phyloP scores from a whole-genome alignment of 2,797 vertebrate species.

The Chrysocyon brachyurus region DNA sequence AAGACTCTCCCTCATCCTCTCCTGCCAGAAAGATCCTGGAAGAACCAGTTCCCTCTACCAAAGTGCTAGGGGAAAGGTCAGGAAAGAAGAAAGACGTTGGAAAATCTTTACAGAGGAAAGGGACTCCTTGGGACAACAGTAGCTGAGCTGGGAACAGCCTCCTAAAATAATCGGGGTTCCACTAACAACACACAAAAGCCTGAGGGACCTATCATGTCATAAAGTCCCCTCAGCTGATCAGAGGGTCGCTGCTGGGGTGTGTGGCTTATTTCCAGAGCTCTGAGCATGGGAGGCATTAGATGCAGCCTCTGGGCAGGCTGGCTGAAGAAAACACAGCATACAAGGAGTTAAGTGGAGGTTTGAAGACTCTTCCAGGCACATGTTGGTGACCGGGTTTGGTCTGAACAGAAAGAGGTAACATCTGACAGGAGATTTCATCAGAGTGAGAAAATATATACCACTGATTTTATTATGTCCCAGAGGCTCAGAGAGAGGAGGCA shows the following conservation, averaged over 20 bases:
- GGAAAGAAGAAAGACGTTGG: neutral
- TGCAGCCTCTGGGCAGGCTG: neutral
- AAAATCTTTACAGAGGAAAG: neutral
- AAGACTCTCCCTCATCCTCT: neutral
- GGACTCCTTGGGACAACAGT: neutral
- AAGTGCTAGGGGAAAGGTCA: neutral
- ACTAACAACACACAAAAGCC: neutral
- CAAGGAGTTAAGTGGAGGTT: neutral
- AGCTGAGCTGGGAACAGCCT: neutral
- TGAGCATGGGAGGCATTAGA: neutral
- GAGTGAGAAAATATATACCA: neutral
- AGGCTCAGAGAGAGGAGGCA: neutral
- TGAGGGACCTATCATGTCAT: neutral
- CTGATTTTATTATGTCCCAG: neutral
- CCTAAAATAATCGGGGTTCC: neutral
- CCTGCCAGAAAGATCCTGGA: neutral
- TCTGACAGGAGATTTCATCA: neutral
- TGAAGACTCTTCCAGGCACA: neutral
- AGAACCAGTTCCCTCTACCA: neutral
- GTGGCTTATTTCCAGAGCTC: neutral
- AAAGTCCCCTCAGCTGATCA: neutral
- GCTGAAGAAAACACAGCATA: neutral
- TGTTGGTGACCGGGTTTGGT: neutral
- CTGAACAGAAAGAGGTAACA: neutral
- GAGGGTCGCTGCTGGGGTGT: neutral